These are phyloP conservation scores for Drosophila micromelanica DNA, from an alignment of 1,140 invertebrate species.

Conservation along the genomic window DNA sequence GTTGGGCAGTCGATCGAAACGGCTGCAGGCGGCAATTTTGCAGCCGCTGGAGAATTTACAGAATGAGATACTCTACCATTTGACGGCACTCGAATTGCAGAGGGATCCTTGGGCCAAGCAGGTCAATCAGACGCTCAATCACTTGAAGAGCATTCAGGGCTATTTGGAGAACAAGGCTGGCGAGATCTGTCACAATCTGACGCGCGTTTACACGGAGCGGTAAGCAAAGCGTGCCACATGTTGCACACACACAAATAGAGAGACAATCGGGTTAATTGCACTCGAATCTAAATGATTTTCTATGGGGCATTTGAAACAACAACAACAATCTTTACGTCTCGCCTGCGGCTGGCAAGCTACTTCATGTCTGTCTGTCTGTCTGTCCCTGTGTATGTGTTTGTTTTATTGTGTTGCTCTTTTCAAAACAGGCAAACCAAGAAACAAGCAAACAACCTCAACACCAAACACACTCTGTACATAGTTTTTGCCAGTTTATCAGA, in stretches of 20 bases:
- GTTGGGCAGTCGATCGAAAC: constrained; percentile 86
- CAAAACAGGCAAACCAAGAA: constrained; percentile 36
- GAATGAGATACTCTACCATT: constrained; percentile 89
- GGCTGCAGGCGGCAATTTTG: constrained; percentile 87
- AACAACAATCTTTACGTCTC: constrained; percentile 17
- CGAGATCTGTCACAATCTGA: constrained; percentile 87
- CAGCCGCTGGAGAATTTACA: constrained; percentile 89
- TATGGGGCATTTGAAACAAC: constrained; percentile 4
- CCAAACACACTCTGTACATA: constrained; percentile 27
- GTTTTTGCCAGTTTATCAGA: constrained; percentile 69
- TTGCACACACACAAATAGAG: neutral
- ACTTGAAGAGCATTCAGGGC: constrained; percentile 90
- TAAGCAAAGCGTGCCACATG: constrained; percentile 58
- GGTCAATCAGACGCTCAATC: constrained; percentile 89
- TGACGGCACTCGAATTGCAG: constrained; percentile 90
- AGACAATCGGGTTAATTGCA: constrained; percentile 34
- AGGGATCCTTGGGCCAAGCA: constrained; percentile 86
- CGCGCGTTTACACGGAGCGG: constrained; percentile 77
- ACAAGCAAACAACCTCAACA: constrained; percentile 30
- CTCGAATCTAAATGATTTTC: constrained; percentile 41
- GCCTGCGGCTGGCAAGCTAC: constrained; percentile 17
- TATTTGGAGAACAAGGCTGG: constrained; percentile 90
- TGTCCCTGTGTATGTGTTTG: constrained; percentile 30
- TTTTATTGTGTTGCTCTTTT: constrained; percentile 55
- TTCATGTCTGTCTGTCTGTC: constrained; percentile 13